Base-by-base conservation (phyloP, 2,113 vertebrate species). In the Meles meles region DNA sequence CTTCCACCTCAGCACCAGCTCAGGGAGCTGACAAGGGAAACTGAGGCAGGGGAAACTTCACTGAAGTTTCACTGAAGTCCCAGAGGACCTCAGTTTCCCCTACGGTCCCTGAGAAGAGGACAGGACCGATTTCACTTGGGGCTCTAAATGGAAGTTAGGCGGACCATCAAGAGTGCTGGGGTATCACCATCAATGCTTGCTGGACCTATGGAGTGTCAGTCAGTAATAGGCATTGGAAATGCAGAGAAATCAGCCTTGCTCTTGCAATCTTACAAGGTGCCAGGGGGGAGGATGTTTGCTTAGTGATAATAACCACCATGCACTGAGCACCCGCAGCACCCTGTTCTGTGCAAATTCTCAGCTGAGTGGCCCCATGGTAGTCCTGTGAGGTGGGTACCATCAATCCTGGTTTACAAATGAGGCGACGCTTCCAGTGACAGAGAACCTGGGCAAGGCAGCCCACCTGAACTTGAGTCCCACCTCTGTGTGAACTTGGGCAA, bases 41-140 rank as follows among this genome's bases (percentile, higher is more conserved):
- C 7, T 5, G 88, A 98, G 98, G 97, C 96, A 96, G 25, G 34
- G 37, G 67, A n/a, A n/a, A n/a, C n/a, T n/a, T n/a, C n/a, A n/a
- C n/a, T n/a, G n/a, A n/a, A n/a, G n/a, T n/a, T n/a, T n/a, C n/a
- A n/a, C 52, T 49, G 8, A 61, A 90, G 80, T 81, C 72, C 65
- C 4, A 2, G 0, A n/a, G 57, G 18, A 83, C 69, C 34, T 77
- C 29, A 2, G 6, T 82, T 59, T 79, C 23, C 77, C 37, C 27
- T 76, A 7, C 55, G 5, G 18, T 67, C 34, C 13, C 87, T 18
- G 59, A n/a, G 52, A 61, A 79, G 31, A 18, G 61, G 23, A 55
- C 27, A 31, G 18, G 31, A 34, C 18, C 27, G 17, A 9, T 69
- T 42, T 81, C 34, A n/a, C 27, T 11, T 31, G 76, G 21, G 37